Conservation (phyloP, 2,797 vertebrate genomes). For the Onychomys arenicola region DNA sequence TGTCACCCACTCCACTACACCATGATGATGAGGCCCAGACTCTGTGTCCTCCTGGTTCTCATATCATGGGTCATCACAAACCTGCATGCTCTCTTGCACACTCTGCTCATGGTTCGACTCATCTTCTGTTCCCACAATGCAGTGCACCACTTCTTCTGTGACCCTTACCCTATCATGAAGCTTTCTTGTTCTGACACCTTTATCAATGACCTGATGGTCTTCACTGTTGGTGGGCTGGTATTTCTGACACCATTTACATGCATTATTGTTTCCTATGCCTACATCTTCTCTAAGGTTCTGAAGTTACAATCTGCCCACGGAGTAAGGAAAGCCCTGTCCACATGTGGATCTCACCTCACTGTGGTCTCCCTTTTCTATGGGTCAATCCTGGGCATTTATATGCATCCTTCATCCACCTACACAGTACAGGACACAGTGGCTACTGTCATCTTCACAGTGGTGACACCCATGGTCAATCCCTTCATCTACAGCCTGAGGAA, state of each 20-base stretch:
- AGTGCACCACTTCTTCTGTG: constrained; percentile 81
- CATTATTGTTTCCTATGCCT: constrained; percentile 33
- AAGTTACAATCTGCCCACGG: not conserved
- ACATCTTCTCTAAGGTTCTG: constrained; percentile 18
- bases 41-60: constrained; percentile 13
- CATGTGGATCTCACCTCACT: constrained; percentile 76
- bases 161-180: constrained; percentile 62
- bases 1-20: constrained; percentile 75
- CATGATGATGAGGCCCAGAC: constrained; percentile 41
- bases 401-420: constrained; percentile 75
- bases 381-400: constrained; percentile 75
- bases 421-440: constrained; percentile 47
- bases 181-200: constrained; percentile 73
- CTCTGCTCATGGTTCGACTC: constrained; percentile 57
- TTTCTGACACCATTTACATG: constrained; percentile 69
- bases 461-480: constrained; percentile 74
- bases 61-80: constrained; percentile 16
- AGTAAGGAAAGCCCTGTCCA: constrained; percentile 72
- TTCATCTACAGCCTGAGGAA: constrained; percentile 79
- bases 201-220: constrained; percentile 66
- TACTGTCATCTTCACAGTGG: constrained; percentile 72
- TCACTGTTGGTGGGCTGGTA: constrained; percentile 45
- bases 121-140: constrained; percentile 56
- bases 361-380: constrained; percentile 78
- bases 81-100: constrained; percentile 58